A percentile compares a stretch with the other conserved stretches of the same genome.
Evolutionary conservation across 2,888 invertebrate species (phyloP).

Genomic region (Lasioglossum figueresi): DNA sequence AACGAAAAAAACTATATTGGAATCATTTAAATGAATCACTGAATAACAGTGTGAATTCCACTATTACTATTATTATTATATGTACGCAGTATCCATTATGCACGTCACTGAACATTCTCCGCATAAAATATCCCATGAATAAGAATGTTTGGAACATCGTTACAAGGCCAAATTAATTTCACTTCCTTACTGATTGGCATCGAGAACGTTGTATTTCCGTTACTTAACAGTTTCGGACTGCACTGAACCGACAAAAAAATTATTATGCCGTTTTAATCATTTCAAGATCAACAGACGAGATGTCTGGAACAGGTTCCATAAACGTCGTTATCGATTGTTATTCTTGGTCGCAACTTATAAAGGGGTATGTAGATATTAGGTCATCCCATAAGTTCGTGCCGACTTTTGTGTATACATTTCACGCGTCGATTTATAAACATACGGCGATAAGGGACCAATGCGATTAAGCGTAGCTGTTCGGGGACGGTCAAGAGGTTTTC

Average conservation of each 20-base stretch:
- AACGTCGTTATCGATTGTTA: background rate
- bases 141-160: background rate
- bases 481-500: too few species aligned
- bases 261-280: background rate
- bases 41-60: background rate
- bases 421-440: too few species aligned
- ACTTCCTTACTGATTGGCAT: constrained; percentile 31
- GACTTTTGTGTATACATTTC: too few species aligned
- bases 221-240: background rate
- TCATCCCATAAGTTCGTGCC: too few species aligned
- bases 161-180: background rate
- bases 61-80: background rate
- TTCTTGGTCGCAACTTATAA: background rate
- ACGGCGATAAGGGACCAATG: too few species aligned
- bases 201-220: constrained; percentile 23
- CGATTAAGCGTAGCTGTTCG: too few species aligned
- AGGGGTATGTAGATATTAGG: background rate
- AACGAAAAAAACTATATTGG: too few species aligned
- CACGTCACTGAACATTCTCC: background rate
- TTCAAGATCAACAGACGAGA: background rate
- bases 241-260: background rate
- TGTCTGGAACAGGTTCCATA: background rate
- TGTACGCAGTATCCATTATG: background rate
- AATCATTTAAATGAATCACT: too few species aligned
- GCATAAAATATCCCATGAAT: constrained; percentile 28